Conservation (phyloP, 2,888 invertebrate species). For the Microdon myrmicae region DNA sequence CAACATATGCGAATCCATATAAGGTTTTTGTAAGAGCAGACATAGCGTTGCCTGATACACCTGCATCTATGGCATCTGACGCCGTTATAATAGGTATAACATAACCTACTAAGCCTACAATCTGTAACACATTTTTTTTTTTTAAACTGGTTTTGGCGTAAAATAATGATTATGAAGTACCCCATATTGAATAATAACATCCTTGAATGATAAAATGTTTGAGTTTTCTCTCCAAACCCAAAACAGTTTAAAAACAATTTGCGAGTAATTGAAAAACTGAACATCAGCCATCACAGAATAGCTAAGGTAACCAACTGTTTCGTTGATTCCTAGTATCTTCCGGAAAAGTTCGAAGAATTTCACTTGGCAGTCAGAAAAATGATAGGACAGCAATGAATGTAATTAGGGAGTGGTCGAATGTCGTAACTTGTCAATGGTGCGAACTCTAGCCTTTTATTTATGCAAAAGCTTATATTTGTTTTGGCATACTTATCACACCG, state of each 20-base stretch:
- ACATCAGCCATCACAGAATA: background rate
- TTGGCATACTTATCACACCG: too few relatives aligned
- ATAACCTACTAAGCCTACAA: background rate
- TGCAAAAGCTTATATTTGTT: too few relatives aligned
- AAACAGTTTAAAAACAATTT: conserved; percentile 6
- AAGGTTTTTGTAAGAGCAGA: background rate
- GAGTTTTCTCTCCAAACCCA: conserved; percentile 3
- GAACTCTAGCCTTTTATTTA: too few relatives aligned
- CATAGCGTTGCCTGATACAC: background rate
- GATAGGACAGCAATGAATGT: too few relatives aligned
- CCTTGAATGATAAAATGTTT: background rate
- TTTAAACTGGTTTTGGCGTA: background rate
- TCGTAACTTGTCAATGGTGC: too few relatives aligned
- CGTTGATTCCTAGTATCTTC: too few relatives aligned
- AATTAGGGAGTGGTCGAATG: too few relatives aligned
- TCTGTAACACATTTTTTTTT: background rate
- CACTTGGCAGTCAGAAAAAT: too few relatives aligned
- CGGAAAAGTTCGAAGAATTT: too few relatives aligned
- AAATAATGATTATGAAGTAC: background rate
- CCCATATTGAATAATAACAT: conserved; percentile 1
- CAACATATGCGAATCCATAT: conserved; percentile 2
- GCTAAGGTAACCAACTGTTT: too few relatives aligned
- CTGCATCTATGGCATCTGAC: conserved; percentile 2
- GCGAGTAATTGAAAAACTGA: conserved; percentile 13
- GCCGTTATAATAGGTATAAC: conserved; percentile 6